These are phyloP conservation scores for Cheilosia vulpina DNA, from an alignment of 2,888 invertebrate species.

Conservation along the genomic window DNA sequence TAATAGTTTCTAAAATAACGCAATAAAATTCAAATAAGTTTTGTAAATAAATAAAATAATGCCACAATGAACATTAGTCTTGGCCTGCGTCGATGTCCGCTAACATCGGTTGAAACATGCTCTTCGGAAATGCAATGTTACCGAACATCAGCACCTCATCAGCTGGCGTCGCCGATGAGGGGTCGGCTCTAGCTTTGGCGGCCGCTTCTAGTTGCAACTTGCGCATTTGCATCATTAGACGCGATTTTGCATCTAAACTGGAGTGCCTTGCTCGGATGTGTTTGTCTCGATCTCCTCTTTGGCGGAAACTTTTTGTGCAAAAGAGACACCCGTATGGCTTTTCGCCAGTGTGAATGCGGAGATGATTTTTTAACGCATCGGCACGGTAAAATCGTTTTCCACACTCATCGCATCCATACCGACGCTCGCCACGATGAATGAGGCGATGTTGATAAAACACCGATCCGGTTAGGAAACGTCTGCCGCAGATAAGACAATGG, in stretches of 20 bases:
- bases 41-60: constrained; percentile 38
- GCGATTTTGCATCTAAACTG: constrained; percentile 81
- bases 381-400: constrained; percentile 87
- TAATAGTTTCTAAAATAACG: constrained; percentile 44
- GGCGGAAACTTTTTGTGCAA: constrained; percentile 85
- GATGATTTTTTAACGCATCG: constrained; percentile 86
- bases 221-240: constrained; percentile 82
- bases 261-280: constrained; percentile 85
- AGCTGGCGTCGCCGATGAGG: constrained; percentile 19
- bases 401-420: constrained; percentile 87
- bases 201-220: constrained; percentile 81
- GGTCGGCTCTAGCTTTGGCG: constrained; percentile 75
- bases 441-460: constrained; percentile 87
- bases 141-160: constrained; percentile 78
- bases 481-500: constrained; percentile 86
- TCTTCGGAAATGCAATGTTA: constrained; percentile 78
- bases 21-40: constrained; percentile 37
- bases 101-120: constrained; percentile 78
- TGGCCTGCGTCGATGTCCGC: constrained; percentile 76
- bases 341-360: constrained; percentile 87
- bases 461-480: constrained; percentile 87
- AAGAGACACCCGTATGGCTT: constrained; percentile 85
- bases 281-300: constrained; percentile 86
- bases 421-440: constrained; percentile 86
- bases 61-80: constrained; percentile 16